Conservation (phyloP, 2,113 vertebrate species). For the Spea multiplicata region DNA sequence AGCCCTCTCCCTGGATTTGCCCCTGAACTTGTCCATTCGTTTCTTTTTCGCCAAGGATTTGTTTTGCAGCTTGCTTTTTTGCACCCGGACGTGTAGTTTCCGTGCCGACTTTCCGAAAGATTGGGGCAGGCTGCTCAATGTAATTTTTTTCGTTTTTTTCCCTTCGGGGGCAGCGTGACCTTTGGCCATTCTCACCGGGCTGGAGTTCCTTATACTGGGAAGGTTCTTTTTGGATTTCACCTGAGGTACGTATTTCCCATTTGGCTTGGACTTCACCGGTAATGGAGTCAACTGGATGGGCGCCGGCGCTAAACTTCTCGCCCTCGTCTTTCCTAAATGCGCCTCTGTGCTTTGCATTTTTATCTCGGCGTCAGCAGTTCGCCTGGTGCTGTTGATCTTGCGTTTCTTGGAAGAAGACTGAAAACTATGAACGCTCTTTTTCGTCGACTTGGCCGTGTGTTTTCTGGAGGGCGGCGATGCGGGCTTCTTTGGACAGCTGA, state of each 20-base stretch:
- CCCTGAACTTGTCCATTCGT: constrained; percentile 67
- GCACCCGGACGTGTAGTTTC: constrained; percentile 74
- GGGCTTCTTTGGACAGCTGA: constrained; percentile 92
- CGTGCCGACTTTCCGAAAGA: constrained; percentile 71
- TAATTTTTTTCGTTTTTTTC: constrained; percentile 66
- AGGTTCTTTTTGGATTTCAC: constrained; percentile 68
- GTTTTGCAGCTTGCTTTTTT: constrained; percentile 70
- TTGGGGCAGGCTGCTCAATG: constrained; percentile 59
- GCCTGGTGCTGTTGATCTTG: constrained; percentile 69
- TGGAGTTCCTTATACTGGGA: constrained; percentile 71
- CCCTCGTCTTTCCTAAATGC: constrained; percentile 83
- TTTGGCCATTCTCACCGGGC: constrained; percentile 74
- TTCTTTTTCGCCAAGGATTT: constrained; percentile 71
- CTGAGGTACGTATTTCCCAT: constrained; percentile 63
- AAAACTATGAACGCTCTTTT: constrained; percentile 64
- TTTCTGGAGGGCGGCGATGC: constrained; percentile 70
- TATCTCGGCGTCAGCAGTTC: constrained; percentile 70
- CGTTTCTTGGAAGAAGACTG: constrained; percentile 63
- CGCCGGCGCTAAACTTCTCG: constrained; percentile 67
- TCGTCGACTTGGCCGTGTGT: constrained; percentile 63
- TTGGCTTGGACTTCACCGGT: constrained; percentile 68
- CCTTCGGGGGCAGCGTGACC: constrained; percentile 62
- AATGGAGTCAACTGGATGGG: constrained; percentile 61
- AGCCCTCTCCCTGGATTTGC: constrained; percentile 68
- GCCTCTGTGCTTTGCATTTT: constrained; percentile 77